A percentile compares a stretch with the other conserved stretches of the same genome.
Evolutionary conservation across 2,797 vertebrate species (phyloP).

Genomic region (Xenentodon cancila): DNA sequence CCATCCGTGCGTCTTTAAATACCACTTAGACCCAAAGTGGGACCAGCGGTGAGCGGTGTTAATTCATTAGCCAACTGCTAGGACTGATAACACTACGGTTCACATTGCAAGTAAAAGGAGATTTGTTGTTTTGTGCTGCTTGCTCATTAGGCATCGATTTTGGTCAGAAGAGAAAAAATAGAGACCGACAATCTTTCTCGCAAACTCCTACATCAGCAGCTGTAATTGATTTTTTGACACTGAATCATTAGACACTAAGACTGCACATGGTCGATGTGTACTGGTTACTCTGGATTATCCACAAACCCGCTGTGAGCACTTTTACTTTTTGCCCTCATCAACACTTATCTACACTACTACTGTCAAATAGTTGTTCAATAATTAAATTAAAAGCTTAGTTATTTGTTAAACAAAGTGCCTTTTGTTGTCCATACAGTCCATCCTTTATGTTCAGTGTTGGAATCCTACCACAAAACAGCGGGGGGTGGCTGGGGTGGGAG

Average conservation of each 20-base stretch:
- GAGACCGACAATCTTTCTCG: conserved; percentile 1
- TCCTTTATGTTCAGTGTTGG: too few species aligned
- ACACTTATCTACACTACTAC: too few species aligned
- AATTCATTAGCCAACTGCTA: conserved; percentile 37
- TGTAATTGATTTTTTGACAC: conserved; percentile 17
- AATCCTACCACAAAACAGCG: too few species aligned
- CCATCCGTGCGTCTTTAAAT: conserved; percentile 38
- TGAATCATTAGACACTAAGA: conserved; percentile 19
- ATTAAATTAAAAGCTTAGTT: too few species aligned
- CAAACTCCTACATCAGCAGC: conserved; percentile 11
- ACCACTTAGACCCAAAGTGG: conserved; percentile 33
- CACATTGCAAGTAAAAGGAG: conserved; percentile 27
- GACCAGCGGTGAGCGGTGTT: conserved; percentile 15
- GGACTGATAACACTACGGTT: conserved; percentile 48
- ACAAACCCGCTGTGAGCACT: background rate
- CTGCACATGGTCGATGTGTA: conserved; percentile 9
- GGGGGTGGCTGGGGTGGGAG: too few species aligned
- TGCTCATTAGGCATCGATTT: conserved; percentile 50
- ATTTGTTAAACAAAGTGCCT: too few species aligned
- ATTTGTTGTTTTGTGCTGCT: conserved; percentile 35
- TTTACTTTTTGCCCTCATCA: background rate
- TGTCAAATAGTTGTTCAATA: too few species aligned
- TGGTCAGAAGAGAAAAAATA: conserved; percentile 4
- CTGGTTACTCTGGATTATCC: conserved; percentile 8
- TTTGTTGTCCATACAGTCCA: too few species aligned